Conservation (phyloP, 2,888 invertebrate genomes). For the Deilephila porcellus region DNA sequence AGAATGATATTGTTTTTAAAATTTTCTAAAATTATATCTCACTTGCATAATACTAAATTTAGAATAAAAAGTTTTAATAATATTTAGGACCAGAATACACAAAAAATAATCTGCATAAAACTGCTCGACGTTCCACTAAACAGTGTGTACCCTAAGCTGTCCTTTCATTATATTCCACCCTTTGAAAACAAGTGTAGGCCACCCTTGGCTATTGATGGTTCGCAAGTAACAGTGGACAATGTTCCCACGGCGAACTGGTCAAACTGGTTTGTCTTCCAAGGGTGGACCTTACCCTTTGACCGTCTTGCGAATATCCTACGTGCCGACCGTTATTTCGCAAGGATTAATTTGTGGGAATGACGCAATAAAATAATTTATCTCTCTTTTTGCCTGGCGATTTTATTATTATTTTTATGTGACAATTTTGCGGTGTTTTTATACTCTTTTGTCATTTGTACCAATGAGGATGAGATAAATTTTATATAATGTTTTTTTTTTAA, state of each 20-base stretch:
- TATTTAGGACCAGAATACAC: neutral
- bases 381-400: neutral
- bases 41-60: too few relatives aligned
- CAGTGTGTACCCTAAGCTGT: constrained; percentile 9
- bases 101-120: neutral
- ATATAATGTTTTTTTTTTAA: too few relatives aligned
- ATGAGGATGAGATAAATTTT: too few relatives aligned
- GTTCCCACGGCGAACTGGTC: constrained; percentile 78
- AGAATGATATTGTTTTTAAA: too few relatives aligned
- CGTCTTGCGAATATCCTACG: constrained; percentile 54
- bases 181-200: constrained; percentile 51
- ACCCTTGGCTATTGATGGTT: constrained; percentile 43
- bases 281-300: constrained; percentile 61
- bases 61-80: too few relatives aligned
- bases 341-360: constrained; percentile 60
- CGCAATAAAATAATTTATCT: constrained; percentile 20
- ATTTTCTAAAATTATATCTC: too few relatives aligned
- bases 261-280: constrained; percentile 69
- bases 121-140: neutral
- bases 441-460: too few relatives aligned
- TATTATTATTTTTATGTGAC: neutral
- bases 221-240: constrained; percentile 57
- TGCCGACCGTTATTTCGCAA: constrained; percentile 59
- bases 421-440: too few relatives aligned
- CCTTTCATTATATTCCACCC: constrained; percentile 22